Base-by-base conservation (phyloP, 2,113 vertebrate genomes). In the Hydrolagus affinis region DNA sequence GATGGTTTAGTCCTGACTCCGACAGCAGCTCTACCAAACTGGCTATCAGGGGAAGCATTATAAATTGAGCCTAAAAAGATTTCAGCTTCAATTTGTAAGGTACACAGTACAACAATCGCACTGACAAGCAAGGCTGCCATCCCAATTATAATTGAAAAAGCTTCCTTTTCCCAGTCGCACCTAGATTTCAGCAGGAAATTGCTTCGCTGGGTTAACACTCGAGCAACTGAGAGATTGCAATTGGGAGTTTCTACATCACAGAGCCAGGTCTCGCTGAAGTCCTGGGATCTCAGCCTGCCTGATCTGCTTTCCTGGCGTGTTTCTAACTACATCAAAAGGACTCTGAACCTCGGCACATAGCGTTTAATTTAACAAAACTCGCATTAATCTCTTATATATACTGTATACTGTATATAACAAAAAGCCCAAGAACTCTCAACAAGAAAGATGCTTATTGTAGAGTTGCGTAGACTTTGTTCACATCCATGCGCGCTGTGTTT, bases 121-220 rank as follows among this genome's bases (percentile, higher is more conserved):
- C n/a, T 75, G 59, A 80, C 77, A 19, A 15, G 59, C 57, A 78
- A 78, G 75, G 12, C 25, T 60, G 14, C 75, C 75, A 78, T 23
- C 75, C n/a, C 56, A 78, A 60, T 60, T 78, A 60, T 23, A 60
- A 57, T 11, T 77, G 21, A 12, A 78, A 78, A 14, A 78, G 75
- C 75, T 60, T 25, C 30, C 56, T 4, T 44, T 59, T 60, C n/a
- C 11, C 56, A 60, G 75, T 60, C 25, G 57, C 56, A 25, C n/a
- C 75, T 8, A 60, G 21, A 78, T 78, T 78, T 60, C 57, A 15
- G 75, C 75, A 78, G 75, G 75, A 59, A 78, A 23, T 60, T 60
- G 60, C 44, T 78, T 60, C 75, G 23, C 2, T 32, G 57, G 23
- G 75, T 60, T 78, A 60, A 60, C 14, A 78, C 56, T 60, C n/a